phyloP scores from a whole-genome alignment of 2,888 invertebrate genomes.

The Icerya purchasi region DNA sequence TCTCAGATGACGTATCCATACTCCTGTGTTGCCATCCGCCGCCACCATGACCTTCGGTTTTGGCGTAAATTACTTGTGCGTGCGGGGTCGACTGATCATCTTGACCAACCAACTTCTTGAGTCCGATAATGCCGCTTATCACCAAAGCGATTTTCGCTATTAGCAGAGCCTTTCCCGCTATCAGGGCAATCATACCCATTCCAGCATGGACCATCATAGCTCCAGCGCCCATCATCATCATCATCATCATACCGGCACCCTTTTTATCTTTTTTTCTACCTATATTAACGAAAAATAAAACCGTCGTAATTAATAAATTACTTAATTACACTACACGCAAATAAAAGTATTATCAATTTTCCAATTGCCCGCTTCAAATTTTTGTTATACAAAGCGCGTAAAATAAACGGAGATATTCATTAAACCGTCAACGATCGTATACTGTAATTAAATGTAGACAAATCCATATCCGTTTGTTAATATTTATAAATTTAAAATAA shows the following conservation, averaged over 20 bases:
- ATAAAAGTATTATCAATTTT: conserved; percentile 28
- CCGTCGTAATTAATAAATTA: too few relatives aligned
- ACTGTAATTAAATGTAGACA: too few relatives aligned
- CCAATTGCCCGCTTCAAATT: too few relatives aligned
- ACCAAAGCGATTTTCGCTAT: conserved; percentile 70
- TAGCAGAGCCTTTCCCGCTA: conserved; percentile 64
- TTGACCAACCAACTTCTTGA: conserved; percentile 61
- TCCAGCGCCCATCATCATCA: conserved; percentile 37
- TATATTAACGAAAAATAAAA: conserved; percentile 20
- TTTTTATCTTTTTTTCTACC: conserved; percentile 33
- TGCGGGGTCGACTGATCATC: conserved; percentile 32
- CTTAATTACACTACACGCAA: conserved; percentile 52
- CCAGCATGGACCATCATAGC: conserved; percentile 28
- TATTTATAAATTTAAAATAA: too few relatives aligned
- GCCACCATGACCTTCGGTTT: conserved; percentile 27
- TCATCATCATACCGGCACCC: conserved; percentile 27
- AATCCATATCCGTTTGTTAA: too few relatives aligned
- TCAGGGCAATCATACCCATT: conserved; percentile 58
- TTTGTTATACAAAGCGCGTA: too few relatives aligned
- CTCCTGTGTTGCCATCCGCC: conserved; percentile 38
- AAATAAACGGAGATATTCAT: too few relatives aligned
- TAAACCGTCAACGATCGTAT: too few relatives aligned
- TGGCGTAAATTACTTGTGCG: conserved; percentile 39
- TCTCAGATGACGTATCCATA: neutral
- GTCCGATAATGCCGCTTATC: conserved; percentile 57